Evolutionary conservation across 2,888 invertebrate species (phyloP), one percentile per base, ranked within the genome.

Genomic region (Drosophila paranaensis): DNA sequence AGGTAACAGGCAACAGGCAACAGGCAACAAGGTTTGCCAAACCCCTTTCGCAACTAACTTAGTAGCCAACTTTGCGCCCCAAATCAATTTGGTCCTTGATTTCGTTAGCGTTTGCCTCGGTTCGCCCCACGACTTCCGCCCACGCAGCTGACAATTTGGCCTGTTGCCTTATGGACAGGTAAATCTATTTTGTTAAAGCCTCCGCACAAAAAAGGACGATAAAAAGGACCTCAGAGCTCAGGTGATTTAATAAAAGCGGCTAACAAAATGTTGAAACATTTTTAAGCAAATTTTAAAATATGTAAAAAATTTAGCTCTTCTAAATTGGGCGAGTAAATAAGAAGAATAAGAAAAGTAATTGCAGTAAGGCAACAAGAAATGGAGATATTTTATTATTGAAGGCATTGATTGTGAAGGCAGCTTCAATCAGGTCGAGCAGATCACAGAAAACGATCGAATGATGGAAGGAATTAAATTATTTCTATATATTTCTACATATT

Each of bases 61-160:
- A 43, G 54, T 57, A 33, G 35, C 39, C 55, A 55, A 13, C 56
- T 57, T 43, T 27, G 27, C 39, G 11, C 30, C 2, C 53, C 64
- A 30, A 60, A 68, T 54, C 40, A 50, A 25, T 53, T 53, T 45
- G 43, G 54, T 50, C 74, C 76, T 75, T 89, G 87, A 88, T 86
- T 89, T 80, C 61, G 84, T 90, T 89, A 87, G 77, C 43, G 43
- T 74, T 77, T 60, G 35, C 27, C 30, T 43, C 35, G 35, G 37
- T 39, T 67, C 54, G 42, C n/a, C 65, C 33, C 56, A 58, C 75
- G 80, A 86, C 90, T 84, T 90, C 90, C 90, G 90, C 35, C 60
- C 61, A 75, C 56, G 13, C 45, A 46, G 43, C 79, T 81, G 57
- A 73, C 75, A 74, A 69, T 64, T 60, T 82, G 74, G 63, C 71